Percentiles rank a stretch among this genome's conserved stretches.
phyloP scores from a whole-genome alignment of 2,888 invertebrate genomes.

The Zaprionus bogoriensis region DNA sequence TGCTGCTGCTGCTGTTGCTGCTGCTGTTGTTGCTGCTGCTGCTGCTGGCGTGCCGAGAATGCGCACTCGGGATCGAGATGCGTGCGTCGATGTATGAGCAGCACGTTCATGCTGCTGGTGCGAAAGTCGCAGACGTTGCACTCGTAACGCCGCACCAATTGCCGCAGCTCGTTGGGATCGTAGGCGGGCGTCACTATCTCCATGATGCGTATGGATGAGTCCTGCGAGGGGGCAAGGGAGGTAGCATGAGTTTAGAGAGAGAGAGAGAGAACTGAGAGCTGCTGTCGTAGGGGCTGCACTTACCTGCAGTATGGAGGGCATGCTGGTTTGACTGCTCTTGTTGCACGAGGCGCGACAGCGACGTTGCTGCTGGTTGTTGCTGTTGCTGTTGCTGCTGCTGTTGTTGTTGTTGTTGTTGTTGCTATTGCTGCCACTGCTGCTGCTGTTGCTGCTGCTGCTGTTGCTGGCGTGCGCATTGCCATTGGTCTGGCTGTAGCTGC shows the following conservation, averaged over 20 bases:
- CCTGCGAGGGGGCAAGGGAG: not conserved
- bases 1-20: not conserved
- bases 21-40: not conserved
- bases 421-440: not conserved
- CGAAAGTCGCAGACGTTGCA: slow-evolving; percentile 44
- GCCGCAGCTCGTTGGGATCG: not conserved
- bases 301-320: not conserved
- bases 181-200: not conserved
- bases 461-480: not conserved
- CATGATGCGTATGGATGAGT: not conserved
- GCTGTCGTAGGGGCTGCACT: not conserved
- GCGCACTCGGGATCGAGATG: slow-evolving; percentile 28
- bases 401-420: not conserved
- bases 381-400: too few relatives aligned
- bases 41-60: too few relatives aligned
- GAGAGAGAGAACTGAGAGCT: not conserved
- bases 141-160: slow-evolving; percentile 24
- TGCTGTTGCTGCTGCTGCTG: not conserved
- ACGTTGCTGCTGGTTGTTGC: not conserved
- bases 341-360: not conserved
- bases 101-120: slow-evolving; percentile 54
- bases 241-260: too few relatives aligned
- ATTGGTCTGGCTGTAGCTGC: too few relatives aligned
- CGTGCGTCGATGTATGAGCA: slow-evolving; percentile 51
- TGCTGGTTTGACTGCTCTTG: not conserved